Base-by-base conservation (phyloP, 1,140 invertebrate species). In the Drosophila ogumai region DNA sequence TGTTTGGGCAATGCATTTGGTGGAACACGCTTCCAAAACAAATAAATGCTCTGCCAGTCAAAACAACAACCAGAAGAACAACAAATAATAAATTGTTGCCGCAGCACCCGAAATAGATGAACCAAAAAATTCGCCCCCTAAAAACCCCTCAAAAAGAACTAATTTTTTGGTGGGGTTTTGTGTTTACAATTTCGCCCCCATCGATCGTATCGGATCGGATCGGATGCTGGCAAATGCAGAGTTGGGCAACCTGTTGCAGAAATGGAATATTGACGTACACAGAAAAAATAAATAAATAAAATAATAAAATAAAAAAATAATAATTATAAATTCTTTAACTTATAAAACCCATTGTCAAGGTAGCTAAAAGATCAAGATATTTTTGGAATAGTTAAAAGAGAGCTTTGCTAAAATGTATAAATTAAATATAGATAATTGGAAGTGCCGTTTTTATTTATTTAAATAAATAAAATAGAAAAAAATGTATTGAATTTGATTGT, bases 181-280 rank as follows among this genome's bases (percentile, higher is more conserved):
- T 82, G 76, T 80, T 82, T 80, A 84, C 71, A 63, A 46, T 31
- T 58, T 56, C 67, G 57, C 32, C 46, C 67, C 34, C 38, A 56
- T 64, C 36, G 52, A 54, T 63, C 49, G 50, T 9, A 38, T 54
- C 32, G 31, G 13, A 54, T 10, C 19, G 13, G 32, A 54, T 55
- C 52, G 52, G 52, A 55, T 38, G 50, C 36, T 44, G 57, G 46
- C 43, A 80, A 81, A 64, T 85, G 81, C 66, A 86, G 52, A 55
- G 80, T 87, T 82, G 67, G 65, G 79, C 61, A 88, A 87, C 84
- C 73, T 82, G 69, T 79, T 82, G 79, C 79, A 60, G 36, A 47
- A 34, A 40, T 36, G 73, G 36, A 12, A 57, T 46, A n/a, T 25
- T 32, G 13, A 32, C 8, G n/a, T 28, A 61, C 56, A 32, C 19